These are phyloP conservation scores for Phymatocera aterrima DNA, from an alignment of 2,888 invertebrate species.

Conservation along the genomic window DNA sequence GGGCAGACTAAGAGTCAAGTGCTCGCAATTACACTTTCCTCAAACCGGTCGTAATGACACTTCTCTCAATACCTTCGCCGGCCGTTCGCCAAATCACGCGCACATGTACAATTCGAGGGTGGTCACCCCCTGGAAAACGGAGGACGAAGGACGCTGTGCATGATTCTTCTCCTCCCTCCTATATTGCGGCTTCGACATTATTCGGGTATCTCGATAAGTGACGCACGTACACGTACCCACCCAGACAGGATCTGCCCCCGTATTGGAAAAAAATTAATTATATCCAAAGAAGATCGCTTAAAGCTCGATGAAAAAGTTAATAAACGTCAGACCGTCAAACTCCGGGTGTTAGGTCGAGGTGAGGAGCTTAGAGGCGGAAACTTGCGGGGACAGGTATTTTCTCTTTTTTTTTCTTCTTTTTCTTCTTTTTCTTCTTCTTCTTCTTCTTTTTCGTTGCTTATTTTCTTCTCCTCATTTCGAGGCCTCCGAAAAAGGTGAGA, in stretches of 20 bases:
- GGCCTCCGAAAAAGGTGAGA: neutral
- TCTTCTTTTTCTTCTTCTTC: neutral
- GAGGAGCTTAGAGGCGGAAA: neutral
- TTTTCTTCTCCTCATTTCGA: neutral
- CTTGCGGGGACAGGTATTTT: conserved; percentile 28
- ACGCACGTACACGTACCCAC: neutral
- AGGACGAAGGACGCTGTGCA: neutral
- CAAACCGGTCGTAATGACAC: neutral
- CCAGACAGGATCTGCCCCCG: neutral
- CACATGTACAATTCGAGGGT: neutral
- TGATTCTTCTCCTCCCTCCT: neutral
- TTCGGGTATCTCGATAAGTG: neutral
- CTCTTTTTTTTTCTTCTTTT: neutral
- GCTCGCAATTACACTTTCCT: neutral
- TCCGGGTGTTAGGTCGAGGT: neutral
- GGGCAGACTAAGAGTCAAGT: neutral
- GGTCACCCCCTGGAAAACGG: neutral
- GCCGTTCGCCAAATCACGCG: neutral
- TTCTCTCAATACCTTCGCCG: neutral
- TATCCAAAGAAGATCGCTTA: conserved; percentile 34
- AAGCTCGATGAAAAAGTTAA: conserved; percentile 49
- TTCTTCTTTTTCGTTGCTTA: neutral
- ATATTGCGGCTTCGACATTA: neutral
- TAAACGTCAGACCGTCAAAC: conserved; percentile 48
- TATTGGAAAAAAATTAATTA: conserved; percentile 44